A percentile compares a stretch with the other conserved stretches of the same genome.
These are phyloP conservation scores for Wasmannia auropunctata DNA, from an alignment of 1,140 invertebrate species.

Conservation along the genomic window DNA sequence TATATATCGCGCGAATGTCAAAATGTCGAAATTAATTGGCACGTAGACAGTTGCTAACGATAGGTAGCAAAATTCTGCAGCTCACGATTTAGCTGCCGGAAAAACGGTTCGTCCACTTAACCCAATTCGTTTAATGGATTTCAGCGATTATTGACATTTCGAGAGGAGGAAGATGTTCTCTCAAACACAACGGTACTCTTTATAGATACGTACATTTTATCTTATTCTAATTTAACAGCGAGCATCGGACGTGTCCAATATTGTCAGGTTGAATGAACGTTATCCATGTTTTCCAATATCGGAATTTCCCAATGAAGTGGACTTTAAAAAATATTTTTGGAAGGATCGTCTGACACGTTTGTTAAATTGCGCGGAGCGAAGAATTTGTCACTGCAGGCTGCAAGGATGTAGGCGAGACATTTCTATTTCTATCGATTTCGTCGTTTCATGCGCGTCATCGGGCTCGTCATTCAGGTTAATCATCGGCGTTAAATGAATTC, in stretches of 20 bases:
- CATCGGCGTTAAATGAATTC: conserved; percentile 21
- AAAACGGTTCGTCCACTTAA: background rate
- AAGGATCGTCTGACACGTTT: background rate
- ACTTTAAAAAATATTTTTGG: background rate
- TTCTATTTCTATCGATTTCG: background rate
- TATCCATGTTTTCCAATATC: background rate
- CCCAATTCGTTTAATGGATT: background rate
- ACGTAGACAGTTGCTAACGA: background rate
- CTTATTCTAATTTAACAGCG: background rate
- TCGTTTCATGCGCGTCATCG: background rate
- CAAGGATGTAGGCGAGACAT: background rate
- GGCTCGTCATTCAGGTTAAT: background rate
- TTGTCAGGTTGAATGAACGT: background rate
- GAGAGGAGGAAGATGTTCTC: background rate
- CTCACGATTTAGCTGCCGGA: background rate
- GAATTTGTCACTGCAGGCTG: background rate
- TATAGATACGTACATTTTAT: background rate
- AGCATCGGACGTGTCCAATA: background rate
- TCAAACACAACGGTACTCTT: background rate
- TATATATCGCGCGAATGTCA: background rate
- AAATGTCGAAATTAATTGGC: conserved; percentile 8
- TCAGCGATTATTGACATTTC: background rate
- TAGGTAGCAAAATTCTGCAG: background rate
- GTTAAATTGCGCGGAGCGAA: background rate
- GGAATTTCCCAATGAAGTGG: background rate